Evolutionary conservation across 2,113 vertebrate species (phyloP).

Genomic region (Cyanoliseus patagonus): DNA sequence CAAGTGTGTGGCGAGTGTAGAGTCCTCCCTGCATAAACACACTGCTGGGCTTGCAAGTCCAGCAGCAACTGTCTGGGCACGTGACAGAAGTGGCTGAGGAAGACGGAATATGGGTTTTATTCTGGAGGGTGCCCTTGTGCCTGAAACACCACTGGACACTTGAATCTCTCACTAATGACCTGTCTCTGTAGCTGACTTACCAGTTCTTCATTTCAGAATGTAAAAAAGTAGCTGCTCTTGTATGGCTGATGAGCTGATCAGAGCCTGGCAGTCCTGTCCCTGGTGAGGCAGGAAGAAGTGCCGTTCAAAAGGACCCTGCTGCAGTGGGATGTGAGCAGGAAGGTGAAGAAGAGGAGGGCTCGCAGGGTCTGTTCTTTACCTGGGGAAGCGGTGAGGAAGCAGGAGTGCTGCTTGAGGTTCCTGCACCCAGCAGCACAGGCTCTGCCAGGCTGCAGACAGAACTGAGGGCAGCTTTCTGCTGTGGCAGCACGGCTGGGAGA

Average conservation of each 20-base stretch:
- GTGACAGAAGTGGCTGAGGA: not conserved
- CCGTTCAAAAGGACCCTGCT: rapidly evolving
- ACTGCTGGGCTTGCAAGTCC: not conserved
- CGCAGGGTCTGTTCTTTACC: rapidly evolving
- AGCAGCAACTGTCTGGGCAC: not conserved
- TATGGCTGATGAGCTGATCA: not conserved
- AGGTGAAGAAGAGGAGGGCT: not conserved
- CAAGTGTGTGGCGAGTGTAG: not conserved
- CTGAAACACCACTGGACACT: not conserved
- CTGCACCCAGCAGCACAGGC: rapidly evolving
- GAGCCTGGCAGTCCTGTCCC: not conserved
- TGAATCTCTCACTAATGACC: not conserved
- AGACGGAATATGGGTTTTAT: not conserved
- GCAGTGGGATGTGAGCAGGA: rapidly evolving
- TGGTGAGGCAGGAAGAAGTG: too few species aligned
- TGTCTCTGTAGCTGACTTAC: not conserved
- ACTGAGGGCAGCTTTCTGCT: not conserved
- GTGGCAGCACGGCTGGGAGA: rapidly evolving
- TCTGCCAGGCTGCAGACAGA: not conserved
- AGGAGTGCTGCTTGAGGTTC: not conserved
- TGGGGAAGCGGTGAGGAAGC: rapidly evolving
- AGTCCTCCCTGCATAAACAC: not conserved
- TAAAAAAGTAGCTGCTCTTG: not conserved
- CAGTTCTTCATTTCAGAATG: not conserved
- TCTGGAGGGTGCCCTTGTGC: not conserved